phyloP scores from a whole-genome alignment of 2,888 invertebrate genomes.

The Drosophila yooni region DNA sequence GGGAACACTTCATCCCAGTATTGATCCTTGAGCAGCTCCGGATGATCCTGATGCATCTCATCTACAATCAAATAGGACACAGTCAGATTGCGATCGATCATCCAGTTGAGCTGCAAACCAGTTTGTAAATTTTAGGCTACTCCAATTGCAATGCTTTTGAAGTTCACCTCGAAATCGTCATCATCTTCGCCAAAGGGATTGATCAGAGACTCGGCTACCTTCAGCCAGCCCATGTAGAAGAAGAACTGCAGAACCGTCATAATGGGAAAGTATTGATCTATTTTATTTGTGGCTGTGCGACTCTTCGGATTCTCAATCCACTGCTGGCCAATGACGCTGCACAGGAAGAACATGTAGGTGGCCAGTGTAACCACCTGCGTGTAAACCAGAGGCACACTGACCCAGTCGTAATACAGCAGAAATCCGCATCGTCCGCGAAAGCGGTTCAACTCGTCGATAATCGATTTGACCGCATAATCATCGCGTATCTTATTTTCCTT shows the following conservation, averaged over 20 bases:
- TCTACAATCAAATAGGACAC: conserved; percentile 97
- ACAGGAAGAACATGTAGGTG: conserved; percentile 95
- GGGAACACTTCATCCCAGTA: conserved; percentile 96
- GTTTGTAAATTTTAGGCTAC: not conserved
- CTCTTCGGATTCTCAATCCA: conserved; percentile 88
- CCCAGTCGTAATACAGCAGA: conserved; percentile 90
- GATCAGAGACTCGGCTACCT: conserved; percentile 94
- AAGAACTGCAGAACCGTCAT: conserved; percentile 94
- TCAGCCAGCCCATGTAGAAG: conserved; percentile 95
- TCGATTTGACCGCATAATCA: conserved; percentile 95
- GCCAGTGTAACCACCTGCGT: conserved; percentile 94
- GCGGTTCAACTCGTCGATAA: conserved; percentile 93
- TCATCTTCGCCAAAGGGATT: conserved; percentile 96
- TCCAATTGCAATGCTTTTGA: not conserved
- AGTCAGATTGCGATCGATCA: conserved; percentile 92
- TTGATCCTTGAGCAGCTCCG: conserved; percentile 93
- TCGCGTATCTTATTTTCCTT: conserved; percentile 94
- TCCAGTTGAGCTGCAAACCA: conserved; percentile 91
- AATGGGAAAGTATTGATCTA: conserved; percentile 94
- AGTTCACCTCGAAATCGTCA: conserved; percentile 92
- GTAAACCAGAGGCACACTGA: conserved; percentile 91
- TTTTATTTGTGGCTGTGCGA: conserved; percentile 84
- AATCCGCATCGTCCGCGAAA: conserved; percentile 91
- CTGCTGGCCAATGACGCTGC: conserved; percentile 94
- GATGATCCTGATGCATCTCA: conserved; percentile 96